Conservation (phyloP, 1,140 invertebrate species). For the Zaprionus tsacasi region DNA sequence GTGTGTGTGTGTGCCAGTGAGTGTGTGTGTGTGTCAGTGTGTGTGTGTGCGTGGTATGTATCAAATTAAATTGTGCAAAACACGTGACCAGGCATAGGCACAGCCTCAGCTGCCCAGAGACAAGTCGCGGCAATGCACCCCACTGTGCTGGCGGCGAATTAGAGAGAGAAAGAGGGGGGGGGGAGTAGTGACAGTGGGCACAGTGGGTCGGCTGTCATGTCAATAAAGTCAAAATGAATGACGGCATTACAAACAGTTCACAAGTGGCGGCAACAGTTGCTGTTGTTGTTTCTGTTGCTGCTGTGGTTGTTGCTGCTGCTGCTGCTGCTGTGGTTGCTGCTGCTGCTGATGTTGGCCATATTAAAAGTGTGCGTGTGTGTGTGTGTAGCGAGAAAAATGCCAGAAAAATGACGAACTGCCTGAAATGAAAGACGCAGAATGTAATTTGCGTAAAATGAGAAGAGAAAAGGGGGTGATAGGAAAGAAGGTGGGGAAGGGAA, state of each 20-base stretch:
- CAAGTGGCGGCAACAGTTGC: slow-evolving; percentile 59
- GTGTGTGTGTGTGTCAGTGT: not conserved
- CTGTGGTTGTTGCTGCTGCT: slow-evolving; percentile 60
- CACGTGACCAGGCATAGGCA: slow-evolving; percentile 63
- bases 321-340: not conserved
- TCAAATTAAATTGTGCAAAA: slow-evolving; percentile 79
- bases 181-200: not conserved
- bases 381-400: slow-evolving; percentile 1
- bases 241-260: slow-evolving; percentile 72
- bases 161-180: not conserved
- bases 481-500: not conserved
- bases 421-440: slow-evolving; percentile 48
- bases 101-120: not conserved
- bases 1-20: not conserved
- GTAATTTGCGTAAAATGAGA: slow-evolving; percentile 74
- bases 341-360: slow-evolving; percentile 67
- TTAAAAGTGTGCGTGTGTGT: slow-evolving; percentile 59
- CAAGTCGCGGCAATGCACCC: not conserved
- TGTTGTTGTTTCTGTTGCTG: not conserved
- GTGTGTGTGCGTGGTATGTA: slow-evolving; percentile 35
- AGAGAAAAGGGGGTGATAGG: not conserved
- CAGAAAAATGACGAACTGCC: not conserved
- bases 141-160: slow-evolving; percentile 1
- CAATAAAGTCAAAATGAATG: slow-evolving; percentile 79
- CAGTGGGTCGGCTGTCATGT: slow-evolving; percentile 47